A percentile compares a stretch with the other conserved stretches of the same genome.
These are phyloP conservation scores for Dasysyrphus albostriatus DNA, from an alignment of 2,888 invertebrate species.

Conservation along the genomic window DNA sequence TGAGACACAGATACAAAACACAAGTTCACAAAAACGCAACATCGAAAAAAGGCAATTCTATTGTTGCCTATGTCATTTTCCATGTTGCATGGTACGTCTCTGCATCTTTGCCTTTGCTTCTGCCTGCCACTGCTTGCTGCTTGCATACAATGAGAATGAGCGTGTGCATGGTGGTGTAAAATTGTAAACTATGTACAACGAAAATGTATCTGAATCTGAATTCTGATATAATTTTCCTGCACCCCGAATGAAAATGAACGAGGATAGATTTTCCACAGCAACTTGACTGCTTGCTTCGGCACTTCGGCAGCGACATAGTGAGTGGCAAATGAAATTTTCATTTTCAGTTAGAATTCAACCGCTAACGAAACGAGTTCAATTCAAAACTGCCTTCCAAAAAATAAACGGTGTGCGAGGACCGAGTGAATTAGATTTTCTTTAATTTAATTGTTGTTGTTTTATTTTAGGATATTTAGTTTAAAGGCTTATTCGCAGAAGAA, in stretches of 20 bases:
- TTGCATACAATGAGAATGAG: slow-evolving; percentile 26
- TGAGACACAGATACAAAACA: slow-evolving; percentile 19
- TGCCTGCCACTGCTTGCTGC: not conserved
- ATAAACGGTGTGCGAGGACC: slow-evolving; percentile 74
- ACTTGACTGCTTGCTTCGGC: slow-evolving; percentile 15
- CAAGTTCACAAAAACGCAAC: slow-evolving; percentile 16
- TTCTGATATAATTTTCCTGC: slow-evolving; percentile 64
- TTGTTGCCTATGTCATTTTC: slow-evolving; percentile 60
- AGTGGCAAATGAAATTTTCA: slow-evolving; percentile 77
- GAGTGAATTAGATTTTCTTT: slow-evolving; percentile 73
- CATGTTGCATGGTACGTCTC: slow-evolving; percentile 36
- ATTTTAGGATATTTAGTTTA: slow-evolving; percentile 43
- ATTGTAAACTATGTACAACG: slow-evolving; percentile 9
- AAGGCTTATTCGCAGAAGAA: not conserved
- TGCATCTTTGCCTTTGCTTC: not conserved
- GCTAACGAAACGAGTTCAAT: slow-evolving; percentile 80
- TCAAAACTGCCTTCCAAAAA: slow-evolving; percentile 78
- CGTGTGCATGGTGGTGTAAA: slow-evolving; percentile 18
- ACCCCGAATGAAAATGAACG: slow-evolving; percentile 74
- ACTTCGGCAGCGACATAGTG: slow-evolving; percentile 25
- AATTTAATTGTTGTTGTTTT: slow-evolving; percentile 18
- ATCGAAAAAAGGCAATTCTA: not conserved
- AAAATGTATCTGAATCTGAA: slow-evolving; percentile 63
- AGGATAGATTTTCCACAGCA: slow-evolving; percentile 77
- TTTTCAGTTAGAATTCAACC: slow-evolving; percentile 82